Percentiles rank a stretch among this genome's conserved stretches.
Conservation (phyloP, 2,888 invertebrate species). For the Griposia aprilina region DNA sequence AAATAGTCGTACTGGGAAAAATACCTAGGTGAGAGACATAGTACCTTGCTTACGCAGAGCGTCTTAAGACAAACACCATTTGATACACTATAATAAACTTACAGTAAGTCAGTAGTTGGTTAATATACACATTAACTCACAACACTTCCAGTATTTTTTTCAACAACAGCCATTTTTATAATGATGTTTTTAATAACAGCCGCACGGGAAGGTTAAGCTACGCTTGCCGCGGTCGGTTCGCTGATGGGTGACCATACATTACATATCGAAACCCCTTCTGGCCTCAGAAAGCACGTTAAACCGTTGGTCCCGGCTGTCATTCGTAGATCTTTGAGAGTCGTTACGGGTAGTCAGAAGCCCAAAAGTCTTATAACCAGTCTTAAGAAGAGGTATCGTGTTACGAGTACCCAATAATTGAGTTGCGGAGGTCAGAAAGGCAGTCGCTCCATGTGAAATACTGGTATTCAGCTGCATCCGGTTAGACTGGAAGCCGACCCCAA, state of each 20-base stretch:
- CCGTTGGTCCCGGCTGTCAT: neutral
- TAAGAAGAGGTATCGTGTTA: too few relatives aligned
- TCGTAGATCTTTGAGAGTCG: neutral
- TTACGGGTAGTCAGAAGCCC: neutral
- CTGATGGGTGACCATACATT: too few relatives aligned
- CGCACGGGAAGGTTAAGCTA: neutral
- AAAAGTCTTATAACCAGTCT: neutral
- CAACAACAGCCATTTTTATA: too few relatives aligned
- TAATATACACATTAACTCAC: too few relatives aligned
- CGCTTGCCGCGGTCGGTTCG: neutral
- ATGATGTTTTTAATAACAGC: neutral
- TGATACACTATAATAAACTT: too few relatives aligned
- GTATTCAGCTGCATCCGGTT: neutral
- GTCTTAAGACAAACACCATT: neutral
- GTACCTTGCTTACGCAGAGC: neutral
- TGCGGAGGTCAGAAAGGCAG: too few relatives aligned
- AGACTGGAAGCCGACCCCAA: neutral
- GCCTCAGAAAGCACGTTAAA: neutral
- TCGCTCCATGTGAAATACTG: too few relatives aligned
- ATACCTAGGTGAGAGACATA: too few relatives aligned
- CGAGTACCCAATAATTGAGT: too few relatives aligned
- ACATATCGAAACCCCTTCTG: neutral
- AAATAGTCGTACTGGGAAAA: neutral
- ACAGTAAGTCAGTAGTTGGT: too few relatives aligned
- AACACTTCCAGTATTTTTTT: too few relatives aligned